phyloP scores from a whole-genome alignment of 2,797 vertebrate species.

The Characodon lateralis region DNA sequence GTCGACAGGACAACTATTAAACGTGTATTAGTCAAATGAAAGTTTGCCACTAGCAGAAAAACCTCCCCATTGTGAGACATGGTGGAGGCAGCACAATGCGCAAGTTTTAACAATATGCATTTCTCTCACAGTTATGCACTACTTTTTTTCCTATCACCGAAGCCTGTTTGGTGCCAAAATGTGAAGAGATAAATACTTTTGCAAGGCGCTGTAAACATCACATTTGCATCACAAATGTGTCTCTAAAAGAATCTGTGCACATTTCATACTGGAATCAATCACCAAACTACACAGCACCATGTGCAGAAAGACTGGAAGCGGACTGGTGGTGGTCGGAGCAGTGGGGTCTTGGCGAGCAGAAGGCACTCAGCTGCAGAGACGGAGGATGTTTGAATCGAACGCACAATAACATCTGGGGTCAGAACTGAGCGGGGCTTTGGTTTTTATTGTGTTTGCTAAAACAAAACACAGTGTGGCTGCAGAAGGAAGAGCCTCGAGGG shows the following conservation, averaged over 20 bases:
- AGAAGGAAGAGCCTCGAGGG: slow-evolving; percentile 12
- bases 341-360: slow-evolving; percentile 48
- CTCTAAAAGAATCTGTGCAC: slow-evolving; percentile 37
- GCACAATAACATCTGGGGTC: slow-evolving; percentile 69
- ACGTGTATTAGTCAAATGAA: too few species aligned
- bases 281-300: slow-evolving; percentile 40
- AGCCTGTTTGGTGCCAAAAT: too few species aligned
- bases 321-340: slow-evolving; percentile 44
- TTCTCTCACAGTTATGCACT: too few species aligned
- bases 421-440: slow-evolving; percentile 38
- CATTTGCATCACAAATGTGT: slow-evolving; percentile 28
- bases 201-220: neutral
- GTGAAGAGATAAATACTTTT: too few species aligned
- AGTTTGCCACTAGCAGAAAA: too few species aligned
- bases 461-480: slow-evolving; percentile 33
- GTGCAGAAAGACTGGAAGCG: slow-evolving; percentile 41
- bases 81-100: too few species aligned
- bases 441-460: slow-evolving; percentile 40
- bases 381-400: slow-evolving; percentile 61
- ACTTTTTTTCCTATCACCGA: too few species aligned
- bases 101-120: too few species aligned
- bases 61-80: too few species aligned
- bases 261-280: slow-evolving; percentile 33
- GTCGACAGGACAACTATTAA: too few species aligned
- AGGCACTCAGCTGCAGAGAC: slow-evolving; percentile 55